These are phyloP conservation scores for Ectemnius cavifrons DNA, from an alignment of 2,888 invertebrate genomes.

Conservation along the genomic window DNA sequence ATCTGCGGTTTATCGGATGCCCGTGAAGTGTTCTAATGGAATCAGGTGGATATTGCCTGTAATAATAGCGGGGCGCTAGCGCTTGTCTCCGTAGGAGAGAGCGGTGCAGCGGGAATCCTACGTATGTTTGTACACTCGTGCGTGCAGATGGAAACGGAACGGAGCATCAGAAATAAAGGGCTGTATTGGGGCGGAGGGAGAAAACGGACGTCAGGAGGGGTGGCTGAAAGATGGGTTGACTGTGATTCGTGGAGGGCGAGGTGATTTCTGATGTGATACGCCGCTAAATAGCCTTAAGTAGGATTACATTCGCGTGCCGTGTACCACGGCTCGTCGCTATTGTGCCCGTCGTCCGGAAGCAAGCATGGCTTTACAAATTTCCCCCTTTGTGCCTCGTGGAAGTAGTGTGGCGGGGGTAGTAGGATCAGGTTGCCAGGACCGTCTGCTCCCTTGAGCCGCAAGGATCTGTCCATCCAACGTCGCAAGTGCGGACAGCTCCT, in stretches of 20 bases:
- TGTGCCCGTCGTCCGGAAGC: constrained; percentile 35
- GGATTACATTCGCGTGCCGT: constrained; percentile 60
- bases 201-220: constrained; percentile 10
- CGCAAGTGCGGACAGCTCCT: neutral
- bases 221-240: constrained; percentile 42
- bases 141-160: neutral
- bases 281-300: constrained; percentile 66
- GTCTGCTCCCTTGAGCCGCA: constrained; percentile 6
- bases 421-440: constrained; percentile 6
- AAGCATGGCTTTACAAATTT: constrained; percentile 34
- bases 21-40: constrained; percentile 42
- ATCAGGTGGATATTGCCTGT: constrained; percentile 65
- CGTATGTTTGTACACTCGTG: constrained; percentile 1
- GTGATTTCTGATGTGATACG: constrained; percentile 60
- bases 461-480: constrained; percentile 15
- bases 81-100: constrained; percentile 9
- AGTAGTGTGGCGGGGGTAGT: constrained; percentile 17
- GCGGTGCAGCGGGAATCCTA: constrained; percentile 4
- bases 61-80: constrained; percentile 55
- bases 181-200: neutral
- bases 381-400: constrained; percentile 33
- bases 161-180: neutral
- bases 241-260: constrained; percentile 52
- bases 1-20: constrained; percentile 61
- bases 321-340: constrained; percentile 24